A percentile compares a stretch with the other conserved stretches of the same genome.
phyloP scores from a whole-genome alignment of 2,113 vertebrate species.

The Bos javanicus region DNA sequence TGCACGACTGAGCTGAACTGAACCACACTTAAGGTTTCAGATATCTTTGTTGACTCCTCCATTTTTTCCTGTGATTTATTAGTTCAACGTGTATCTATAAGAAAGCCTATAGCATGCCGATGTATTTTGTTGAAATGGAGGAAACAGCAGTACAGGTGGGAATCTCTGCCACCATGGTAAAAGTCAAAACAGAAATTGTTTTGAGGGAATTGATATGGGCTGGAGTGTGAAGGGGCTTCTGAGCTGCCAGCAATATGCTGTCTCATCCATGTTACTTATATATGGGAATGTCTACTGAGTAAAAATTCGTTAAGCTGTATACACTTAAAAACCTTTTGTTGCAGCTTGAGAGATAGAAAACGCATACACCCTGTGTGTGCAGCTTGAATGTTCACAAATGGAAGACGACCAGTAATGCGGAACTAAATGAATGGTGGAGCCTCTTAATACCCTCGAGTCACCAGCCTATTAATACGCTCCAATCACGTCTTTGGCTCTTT shows the following conservation, averaged over 20 bases:
- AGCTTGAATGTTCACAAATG: background rate
- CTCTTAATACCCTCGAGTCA: fast-evolving
- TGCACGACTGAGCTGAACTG: background rate
- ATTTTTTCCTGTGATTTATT: background rate
- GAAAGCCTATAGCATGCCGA: background rate
- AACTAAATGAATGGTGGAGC: background rate
- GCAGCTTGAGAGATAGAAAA: background rate
- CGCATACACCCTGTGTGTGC: background rate
- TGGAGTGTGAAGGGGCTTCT: background rate
- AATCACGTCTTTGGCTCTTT: background rate
- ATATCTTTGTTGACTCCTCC: background rate
- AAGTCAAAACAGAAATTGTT: background rate
- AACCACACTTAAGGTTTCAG: background rate
- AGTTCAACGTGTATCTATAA: background rate
- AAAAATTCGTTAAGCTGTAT: background rate
- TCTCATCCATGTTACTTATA: background rate
- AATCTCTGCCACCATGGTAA: background rate
- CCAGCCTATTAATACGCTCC: fast-evolving
- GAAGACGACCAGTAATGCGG: background rate
- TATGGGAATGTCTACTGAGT: background rate
- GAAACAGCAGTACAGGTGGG: too few relatives aligned
- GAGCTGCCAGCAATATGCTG: background rate
- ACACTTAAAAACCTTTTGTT: background rate
- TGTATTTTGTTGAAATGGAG: background rate
- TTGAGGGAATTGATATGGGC: background rate